These are phyloP conservation scores for Hylaeus anthracinus DNA, from an alignment of 1,140 invertebrate species.

Conservation along the genomic window DNA sequence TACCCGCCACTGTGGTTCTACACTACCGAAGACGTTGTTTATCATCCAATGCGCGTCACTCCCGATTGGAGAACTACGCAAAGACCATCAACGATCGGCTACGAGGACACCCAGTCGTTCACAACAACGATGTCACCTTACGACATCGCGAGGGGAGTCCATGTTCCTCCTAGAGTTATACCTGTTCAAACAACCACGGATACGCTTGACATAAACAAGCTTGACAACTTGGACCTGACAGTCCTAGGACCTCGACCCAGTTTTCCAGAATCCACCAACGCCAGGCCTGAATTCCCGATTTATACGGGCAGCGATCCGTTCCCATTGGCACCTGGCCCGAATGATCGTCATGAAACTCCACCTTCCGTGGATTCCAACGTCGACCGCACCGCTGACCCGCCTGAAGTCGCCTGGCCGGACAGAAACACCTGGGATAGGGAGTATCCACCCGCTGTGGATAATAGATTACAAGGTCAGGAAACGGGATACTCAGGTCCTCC, in stretches of 20 bases:
- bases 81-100: not conserved
- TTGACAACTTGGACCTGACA: not conserved
- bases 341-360: not conserved
- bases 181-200: not conserved
- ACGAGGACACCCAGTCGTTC: not conserved
- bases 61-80: conserved; percentile 8
- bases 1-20: not conserved
- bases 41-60: not conserved
- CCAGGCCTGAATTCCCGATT: conserved; percentile 6
- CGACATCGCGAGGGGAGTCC: not conserved
- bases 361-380: conserved; percentile 13
- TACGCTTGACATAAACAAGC: not conserved
- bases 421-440: not conserved
- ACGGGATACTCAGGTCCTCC: not conserved
- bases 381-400: not conserved
- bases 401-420: not conserved
- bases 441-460: not conserved
- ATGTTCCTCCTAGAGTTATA: not conserved
- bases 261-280: not conserved
- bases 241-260: conserved; percentile 30
- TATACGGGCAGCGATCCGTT: conserved; percentile 1
- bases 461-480: no score
- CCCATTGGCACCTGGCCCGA: conserved; percentile 18
- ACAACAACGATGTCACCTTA: not conserved
- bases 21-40: conserved; percentile 33